phyloP scores from a whole-genome alignment of 2,888 invertebrate species.

The Athripsodes cinereus region DNA sequence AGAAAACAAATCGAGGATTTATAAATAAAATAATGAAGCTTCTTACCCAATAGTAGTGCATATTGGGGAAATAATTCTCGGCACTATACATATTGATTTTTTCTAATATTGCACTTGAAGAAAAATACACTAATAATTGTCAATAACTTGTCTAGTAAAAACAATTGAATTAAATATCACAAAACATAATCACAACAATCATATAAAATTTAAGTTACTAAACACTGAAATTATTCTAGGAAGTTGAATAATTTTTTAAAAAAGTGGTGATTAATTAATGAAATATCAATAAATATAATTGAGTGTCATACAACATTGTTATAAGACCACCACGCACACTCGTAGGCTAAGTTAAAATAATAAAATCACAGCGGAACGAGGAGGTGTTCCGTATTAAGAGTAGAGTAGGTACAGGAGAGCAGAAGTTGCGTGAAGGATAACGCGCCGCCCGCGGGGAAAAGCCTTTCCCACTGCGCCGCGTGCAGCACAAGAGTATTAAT shows the following conservation, averaged over 20 bases:
- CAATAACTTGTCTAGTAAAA: no score
- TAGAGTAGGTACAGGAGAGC: slow-evolving; percentile 17
- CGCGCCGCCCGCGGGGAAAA: slow-evolving; percentile 24
- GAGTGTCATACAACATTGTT: neutral
- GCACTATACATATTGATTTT: slow-evolving; percentile 6
- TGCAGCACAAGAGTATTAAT: slow-evolving; percentile 17
- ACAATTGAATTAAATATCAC: neutral
- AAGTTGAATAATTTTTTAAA: neutral
- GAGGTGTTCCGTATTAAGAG: slow-evolving; percentile 10
- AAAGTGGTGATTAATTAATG: neutral
- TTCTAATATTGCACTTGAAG: neutral
- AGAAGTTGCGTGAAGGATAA: slow-evolving; percentile 15
- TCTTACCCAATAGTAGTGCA: slow-evolving; percentile 19
- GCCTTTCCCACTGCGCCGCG: slow-evolving; percentile 24
- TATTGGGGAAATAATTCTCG: slow-evolving; percentile 9
- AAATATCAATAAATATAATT: neutral
- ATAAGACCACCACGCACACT: slow-evolving; percentile 8
- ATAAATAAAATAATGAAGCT: no score
- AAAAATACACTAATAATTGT: neutral
- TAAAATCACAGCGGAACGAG: slow-evolving; percentile 17
- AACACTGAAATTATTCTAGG: neutral
- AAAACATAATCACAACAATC: neutral
- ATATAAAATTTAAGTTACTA: neutral
- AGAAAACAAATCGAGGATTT: neutral
- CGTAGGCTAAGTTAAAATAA: slow-evolving; percentile 19